phyloP scores from a whole-genome alignment of 1,140 invertebrate species.

The Holcopasites calliopsidis region DNA sequence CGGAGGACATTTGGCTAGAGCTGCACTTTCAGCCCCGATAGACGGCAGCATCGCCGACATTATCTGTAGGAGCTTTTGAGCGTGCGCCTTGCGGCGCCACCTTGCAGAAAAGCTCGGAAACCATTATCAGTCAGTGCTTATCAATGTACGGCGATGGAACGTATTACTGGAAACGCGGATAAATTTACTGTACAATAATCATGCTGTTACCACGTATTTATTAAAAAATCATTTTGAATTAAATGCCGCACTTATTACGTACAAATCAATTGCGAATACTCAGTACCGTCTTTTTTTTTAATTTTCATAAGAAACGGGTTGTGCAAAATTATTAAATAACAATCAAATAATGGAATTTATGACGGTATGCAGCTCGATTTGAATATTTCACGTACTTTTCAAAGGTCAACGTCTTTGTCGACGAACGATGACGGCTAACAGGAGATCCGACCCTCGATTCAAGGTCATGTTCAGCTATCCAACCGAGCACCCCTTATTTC shows the following conservation, averaged over 20 bases:
- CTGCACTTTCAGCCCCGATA: conserved; percentile 52
- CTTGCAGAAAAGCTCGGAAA: conserved; percentile 57
- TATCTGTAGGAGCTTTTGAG: conserved; percentile 38
- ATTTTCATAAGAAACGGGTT: too few species aligned
- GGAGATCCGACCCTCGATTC: conserved; percentile 42
- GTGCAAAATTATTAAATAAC: too few species aligned
- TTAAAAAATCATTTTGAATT: too few species aligned
- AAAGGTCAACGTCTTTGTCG: conserved; percentile 57
- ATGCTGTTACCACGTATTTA: too few species aligned
- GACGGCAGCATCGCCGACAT: conserved; percentile 70
- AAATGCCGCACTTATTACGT: too few species aligned
- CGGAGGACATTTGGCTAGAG: conserved; percentile 48
- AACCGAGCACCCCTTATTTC: conserved; percentile 50
- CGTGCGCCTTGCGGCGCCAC: conserved; percentile 64
- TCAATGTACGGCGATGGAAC: conserved; percentile 22
- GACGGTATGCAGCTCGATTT: too few species aligned
- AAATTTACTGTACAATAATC: too few species aligned
- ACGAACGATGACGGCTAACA: conserved; percentile 52
- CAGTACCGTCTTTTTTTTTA: too few species aligned
- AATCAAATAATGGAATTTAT: too few species aligned
- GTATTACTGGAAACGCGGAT: too few species aligned
- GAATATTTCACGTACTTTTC: not conserved
- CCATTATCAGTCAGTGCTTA: conserved; percentile 48
- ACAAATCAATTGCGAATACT: too few species aligned
- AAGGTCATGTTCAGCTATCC: conserved; percentile 54